These are phyloP conservation scores for Pipra filicauda DNA, from an alignment of 2,113 vertebrate species.

Conservation along the genomic window DNA sequence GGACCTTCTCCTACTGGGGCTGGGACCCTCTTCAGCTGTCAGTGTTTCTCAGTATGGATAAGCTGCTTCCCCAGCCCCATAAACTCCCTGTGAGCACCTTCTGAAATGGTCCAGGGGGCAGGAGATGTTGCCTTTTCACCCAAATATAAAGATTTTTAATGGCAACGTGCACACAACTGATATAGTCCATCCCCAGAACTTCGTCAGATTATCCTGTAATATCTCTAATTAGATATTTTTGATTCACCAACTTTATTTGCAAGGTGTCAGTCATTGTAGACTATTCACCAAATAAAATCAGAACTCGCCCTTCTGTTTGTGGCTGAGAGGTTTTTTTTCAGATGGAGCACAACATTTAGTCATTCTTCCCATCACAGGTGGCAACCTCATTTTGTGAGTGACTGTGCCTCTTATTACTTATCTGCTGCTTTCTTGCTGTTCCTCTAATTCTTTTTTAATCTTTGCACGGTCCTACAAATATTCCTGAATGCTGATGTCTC, in stretches of 20 bases:
- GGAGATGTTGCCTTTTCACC: background rate
- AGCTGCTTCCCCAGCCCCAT: background rate
- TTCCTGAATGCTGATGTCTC: background rate
- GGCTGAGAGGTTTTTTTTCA: background rate
- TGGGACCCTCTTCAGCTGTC: background rate
- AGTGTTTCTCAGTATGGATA: background rate
- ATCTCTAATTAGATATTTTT: background rate
- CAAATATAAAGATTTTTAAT: background rate
- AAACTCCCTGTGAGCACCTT: background rate
- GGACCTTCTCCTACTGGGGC: background rate
- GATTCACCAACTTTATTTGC: background rate
- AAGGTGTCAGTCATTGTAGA: background rate
- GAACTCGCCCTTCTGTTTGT: background rate
- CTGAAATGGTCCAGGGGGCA: background rate
- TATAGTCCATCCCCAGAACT: background rate
- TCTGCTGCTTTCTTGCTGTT: background rate
- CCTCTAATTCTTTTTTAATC: conserved; percentile 1
- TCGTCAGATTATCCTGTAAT: background rate
- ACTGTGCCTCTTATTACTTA: background rate
- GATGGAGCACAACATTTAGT: background rate
- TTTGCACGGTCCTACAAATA: background rate
- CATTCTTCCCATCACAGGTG: background rate
- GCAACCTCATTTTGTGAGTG: background rate
- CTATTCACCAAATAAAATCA: background rate
- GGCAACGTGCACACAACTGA: background rate